A percentile compares a stretch with the other conserved stretches of the same genome.
These are phyloP conservation scores for Caenorhabditis sp. DNA, from an alignment of 2,888 invertebrate genomes.

Conservation along the genomic window DNA sequence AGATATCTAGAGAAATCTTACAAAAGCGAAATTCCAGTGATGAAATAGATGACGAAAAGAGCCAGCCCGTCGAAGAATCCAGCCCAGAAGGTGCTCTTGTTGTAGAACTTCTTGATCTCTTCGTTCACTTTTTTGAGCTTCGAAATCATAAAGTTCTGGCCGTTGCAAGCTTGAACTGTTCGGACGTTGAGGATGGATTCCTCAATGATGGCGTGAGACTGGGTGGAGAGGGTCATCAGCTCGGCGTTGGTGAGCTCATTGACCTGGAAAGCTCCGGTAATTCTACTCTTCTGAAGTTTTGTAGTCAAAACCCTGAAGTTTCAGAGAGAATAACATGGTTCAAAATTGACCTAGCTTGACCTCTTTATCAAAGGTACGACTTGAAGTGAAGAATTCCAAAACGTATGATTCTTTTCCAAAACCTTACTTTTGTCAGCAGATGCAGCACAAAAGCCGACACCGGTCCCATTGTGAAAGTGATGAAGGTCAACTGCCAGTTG, in stretches of 20 bases:
- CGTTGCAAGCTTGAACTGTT: slow-evolving; percentile 74
- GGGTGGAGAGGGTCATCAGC: slow-evolving; percentile 53
- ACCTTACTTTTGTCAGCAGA: slow-evolving; percentile 67
- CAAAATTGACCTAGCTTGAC: too few relatives aligned
- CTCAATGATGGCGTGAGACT: slow-evolving; percentile 68
- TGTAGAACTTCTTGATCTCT: slow-evolving; percentile 50
- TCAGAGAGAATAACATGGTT: too few relatives aligned
- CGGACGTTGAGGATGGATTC: slow-evolving; percentile 72
- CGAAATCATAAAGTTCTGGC: slow-evolving; percentile 70
- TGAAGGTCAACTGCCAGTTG: slow-evolving; percentile 71
- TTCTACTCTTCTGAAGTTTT: too few relatives aligned
- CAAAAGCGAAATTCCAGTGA: slow-evolving; percentile 71
- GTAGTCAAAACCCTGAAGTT: too few relatives aligned
- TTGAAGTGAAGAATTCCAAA: neutral
- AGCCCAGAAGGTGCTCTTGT: slow-evolving; percentile 66
- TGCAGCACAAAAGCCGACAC: slow-evolving; percentile 70
- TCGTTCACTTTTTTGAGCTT: slow-evolving; percentile 54
- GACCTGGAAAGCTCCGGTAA: slow-evolving; percentile 44
- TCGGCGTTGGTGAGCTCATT: slow-evolving; percentile 55
- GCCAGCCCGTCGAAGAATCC: slow-evolving; percentile 74
- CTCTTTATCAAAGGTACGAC: too few relatives aligned
- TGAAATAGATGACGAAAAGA: slow-evolving; percentile 67
- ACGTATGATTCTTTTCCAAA: too few relatives aligned
- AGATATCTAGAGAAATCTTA: too few relatives aligned
- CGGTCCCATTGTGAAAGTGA: slow-evolving; percentile 71